Conservation (phyloP, 2,888 invertebrate species). For the Agrochola litura region DNA sequence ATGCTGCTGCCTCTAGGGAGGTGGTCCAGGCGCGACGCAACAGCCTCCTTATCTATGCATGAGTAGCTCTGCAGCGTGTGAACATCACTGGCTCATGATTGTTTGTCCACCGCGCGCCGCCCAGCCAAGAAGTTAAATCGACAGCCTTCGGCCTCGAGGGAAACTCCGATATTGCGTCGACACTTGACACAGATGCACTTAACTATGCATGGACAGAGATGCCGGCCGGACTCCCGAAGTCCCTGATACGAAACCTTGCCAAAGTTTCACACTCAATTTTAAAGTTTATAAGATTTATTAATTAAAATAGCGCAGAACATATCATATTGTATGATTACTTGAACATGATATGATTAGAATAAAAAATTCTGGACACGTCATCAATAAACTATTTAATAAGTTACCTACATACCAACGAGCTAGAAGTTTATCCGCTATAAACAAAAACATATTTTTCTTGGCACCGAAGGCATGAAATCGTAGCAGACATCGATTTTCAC, state of each 20-base stretch:
- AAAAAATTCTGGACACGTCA: neutral
- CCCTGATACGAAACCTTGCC: conserved; percentile 80
- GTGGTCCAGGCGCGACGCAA: conserved; percentile 72
- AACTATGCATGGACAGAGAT: conserved; percentile 89
- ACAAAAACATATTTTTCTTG: conserved; percentile 31
- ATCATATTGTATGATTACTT: neutral
- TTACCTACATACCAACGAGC: neutral
- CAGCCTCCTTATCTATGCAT: conserved; percentile 82
- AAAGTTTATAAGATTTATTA: conserved; percentile 71
- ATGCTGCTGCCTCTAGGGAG: conserved; percentile 72
- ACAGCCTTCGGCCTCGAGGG: conserved; percentile 76
- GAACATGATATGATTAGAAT: neutral
- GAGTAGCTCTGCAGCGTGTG: conserved; percentile 72
- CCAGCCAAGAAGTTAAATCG: conserved; percentile 82
- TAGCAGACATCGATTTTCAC: conserved; percentile 83
- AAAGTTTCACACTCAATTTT: conserved; percentile 81
- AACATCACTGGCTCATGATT: conserved; percentile 70
- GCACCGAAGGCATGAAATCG: conserved; percentile 79
- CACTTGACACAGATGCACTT: conserved; percentile 87
- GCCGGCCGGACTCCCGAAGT: conserved; percentile 79
- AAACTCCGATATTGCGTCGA: conserved; percentile 84
- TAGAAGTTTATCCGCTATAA: neutral
- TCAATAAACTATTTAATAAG: neutral
- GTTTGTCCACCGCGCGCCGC: conserved; percentile 67
- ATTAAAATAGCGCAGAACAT: neutral